Base-by-base conservation (phyloP, 2,888 invertebrate species). In the Leptinotarsa rubiginosa region DNA sequence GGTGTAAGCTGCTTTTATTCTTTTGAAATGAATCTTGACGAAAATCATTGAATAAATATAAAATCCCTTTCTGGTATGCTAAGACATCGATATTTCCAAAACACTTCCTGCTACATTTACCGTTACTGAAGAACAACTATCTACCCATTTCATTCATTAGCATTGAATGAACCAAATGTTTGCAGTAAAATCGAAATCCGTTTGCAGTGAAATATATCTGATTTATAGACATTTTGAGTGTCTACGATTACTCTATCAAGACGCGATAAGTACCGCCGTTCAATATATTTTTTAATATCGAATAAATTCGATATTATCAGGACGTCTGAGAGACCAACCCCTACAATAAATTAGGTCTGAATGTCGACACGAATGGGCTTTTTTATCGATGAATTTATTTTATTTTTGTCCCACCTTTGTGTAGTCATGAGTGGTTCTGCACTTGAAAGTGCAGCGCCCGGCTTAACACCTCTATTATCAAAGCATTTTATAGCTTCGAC, bases 211-310 rank as follows among this genome's bases (percentile, higher is more conserved):
- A 15, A 15, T 22, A 56, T 56, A 56, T 56, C 56, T 56, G 56
- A 56, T 22, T 56, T 22, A 56, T 22, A 22, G 22, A 56, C 13
- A 13, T 13, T 56, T 56, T 13, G 31, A 62, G 62, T 62, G 62
- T 15, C 41, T 25, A 41, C 16, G 62, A 62, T 31, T 31, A 62
- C 1, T 62, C 62, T 56, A 56, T 56, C 22, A 62, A 62, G 20
- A 31, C 13, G 62, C 31, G 62, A 62, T 62, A 62, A 62, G 62
- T 41, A 25, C 41, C 13, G 31, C 62, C 62, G 41, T 62, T 62
- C 41, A 31, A 62, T 62, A 62, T 62, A 62, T 62, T 62, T 62
- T 62, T 62, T 62, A 62, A 62, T 62, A 62, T 62, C 41, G 62
- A 20, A 62, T 62, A 62, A 62, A 62, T 62, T 62, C 62, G 62